A percentile compares a stretch with the other conserved stretches of the same genome.
Evolutionary conservation across 2,888 invertebrate genomes (phyloP).

Genomic region (Boloria selene): DNA sequence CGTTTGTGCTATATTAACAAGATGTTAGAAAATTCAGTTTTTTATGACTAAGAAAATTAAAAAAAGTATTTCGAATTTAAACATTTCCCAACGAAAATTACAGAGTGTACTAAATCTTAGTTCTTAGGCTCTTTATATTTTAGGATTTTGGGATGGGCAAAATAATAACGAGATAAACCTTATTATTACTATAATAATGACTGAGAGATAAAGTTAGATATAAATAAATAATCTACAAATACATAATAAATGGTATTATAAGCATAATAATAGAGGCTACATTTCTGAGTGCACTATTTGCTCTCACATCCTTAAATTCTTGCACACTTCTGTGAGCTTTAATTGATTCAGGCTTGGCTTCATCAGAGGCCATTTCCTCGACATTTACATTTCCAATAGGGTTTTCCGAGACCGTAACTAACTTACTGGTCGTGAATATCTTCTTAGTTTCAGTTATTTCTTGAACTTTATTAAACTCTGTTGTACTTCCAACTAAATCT

Average conservation of each 20-base stretch:
- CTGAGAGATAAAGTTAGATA: conserved; percentile 63
- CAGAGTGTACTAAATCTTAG: too few relatives aligned
- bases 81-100: too few relatives aligned
- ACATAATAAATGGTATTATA: conserved; percentile 50
- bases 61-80: too few relatives aligned
- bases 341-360: conserved; percentile 67
- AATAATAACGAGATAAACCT: conserved; percentile 41
- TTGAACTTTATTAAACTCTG: conserved; percentile 12
- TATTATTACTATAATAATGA: conserved; percentile 68
- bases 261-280: conserved; percentile 44
- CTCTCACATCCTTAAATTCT: conserved; percentile 42
- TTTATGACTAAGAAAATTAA: too few relatives aligned
- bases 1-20: too few relatives aligned
- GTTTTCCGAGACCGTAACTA: conserved; percentile 73
- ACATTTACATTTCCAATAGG: conserved; percentile 59
- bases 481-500: conserved; percentile 5
- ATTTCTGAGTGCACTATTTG: conserved; percentile 49
- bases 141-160: background rate
- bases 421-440: conserved; percentile 61
- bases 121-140: too few relatives aligned
- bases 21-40: too few relatives aligned
- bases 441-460: conserved; percentile 40
- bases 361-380: conserved; percentile 70
- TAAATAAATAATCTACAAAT: conserved; percentile 35
- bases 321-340: conserved; percentile 64